phyloP scores from a whole-genome alignment of 2,888 invertebrate genomes.

The Oscheius sp. region DNA sequence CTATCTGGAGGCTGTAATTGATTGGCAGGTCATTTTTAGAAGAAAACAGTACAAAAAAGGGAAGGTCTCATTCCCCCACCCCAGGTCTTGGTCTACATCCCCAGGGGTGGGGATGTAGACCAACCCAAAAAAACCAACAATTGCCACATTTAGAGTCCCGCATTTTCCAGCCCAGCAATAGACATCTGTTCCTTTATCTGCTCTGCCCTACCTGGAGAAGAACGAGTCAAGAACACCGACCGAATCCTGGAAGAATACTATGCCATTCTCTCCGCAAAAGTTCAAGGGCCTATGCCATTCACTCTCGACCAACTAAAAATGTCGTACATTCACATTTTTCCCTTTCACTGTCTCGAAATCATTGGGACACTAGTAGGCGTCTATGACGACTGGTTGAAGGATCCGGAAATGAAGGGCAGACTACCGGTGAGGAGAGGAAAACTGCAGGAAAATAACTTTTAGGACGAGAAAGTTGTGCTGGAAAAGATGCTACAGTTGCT shows the following conservation, averaged over 20 bases:
- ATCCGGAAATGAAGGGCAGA: neutral
- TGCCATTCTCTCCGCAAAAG: neutral
- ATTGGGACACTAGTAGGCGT: constrained; percentile 5
- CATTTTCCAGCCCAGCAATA: constrained; percentile 5
- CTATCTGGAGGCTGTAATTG: neutral
- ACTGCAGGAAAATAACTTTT: neutral
- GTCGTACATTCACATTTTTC: constrained; percentile 18
- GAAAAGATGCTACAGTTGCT: constrained; percentile 4
- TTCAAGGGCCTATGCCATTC: neutral
- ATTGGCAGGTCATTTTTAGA: constrained; percentile 2
- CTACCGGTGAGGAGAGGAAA: constrained; percentile 1
- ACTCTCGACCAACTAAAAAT: constrained; percentile 17
- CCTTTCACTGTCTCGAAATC: constrained; percentile 22
- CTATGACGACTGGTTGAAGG: constrained; percentile 1
- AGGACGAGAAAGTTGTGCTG: neutral
- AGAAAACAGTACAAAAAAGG: too few relatives aligned
- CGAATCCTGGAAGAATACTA: neutral
- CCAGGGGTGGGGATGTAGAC: neutral
- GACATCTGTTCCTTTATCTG: constrained; percentile 14
- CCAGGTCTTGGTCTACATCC: too few relatives aligned
- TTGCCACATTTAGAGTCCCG: constrained; percentile 3
- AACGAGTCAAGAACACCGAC: constrained; percentile 5
- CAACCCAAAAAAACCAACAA: neutral
- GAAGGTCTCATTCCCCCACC: too few relatives aligned
- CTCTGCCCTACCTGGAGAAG: constrained; percentile 17